These are phyloP conservation scores for Ammodytes dubius DNA, from an alignment of 2,113 vertebrate genomes.

Conservation along the genomic window DNA sequence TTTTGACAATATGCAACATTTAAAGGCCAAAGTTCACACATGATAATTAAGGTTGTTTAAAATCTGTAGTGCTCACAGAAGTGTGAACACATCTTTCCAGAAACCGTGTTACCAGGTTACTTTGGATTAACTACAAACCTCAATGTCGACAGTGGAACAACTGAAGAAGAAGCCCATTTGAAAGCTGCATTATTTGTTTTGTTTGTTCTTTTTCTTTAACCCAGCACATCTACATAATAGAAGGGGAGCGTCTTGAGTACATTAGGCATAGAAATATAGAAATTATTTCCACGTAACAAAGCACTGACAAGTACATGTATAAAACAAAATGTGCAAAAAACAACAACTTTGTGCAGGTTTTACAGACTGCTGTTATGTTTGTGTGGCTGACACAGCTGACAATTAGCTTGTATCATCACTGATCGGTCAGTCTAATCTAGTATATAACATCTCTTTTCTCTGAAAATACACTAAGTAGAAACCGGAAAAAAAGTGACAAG, in stretches of 20 bases:
- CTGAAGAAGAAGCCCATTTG: not conserved
- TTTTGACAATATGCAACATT: not conserved
- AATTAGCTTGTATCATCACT: not conserved
- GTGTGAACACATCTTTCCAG: not conserved
- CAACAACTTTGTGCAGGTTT: not conserved
- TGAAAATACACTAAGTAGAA: constrained; percentile 2
- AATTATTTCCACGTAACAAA: not conserved
- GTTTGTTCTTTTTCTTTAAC: not conserved
- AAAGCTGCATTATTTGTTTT: not conserved
- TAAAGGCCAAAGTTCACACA: not conserved
- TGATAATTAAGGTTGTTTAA: not conserved
- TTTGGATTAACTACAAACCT: not conserved
- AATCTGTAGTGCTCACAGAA: not conserved
- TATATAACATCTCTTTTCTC: not conserved
- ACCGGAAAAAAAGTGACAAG: constrained; percentile 20
- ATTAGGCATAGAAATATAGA: not conserved
- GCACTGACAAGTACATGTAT: not conserved
- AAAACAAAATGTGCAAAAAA: constrained; percentile 31
- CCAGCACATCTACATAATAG: not conserved
- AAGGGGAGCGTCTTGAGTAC: not conserved
- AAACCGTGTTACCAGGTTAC: not conserved
- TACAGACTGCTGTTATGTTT: not conserved
- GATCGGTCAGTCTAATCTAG: not conserved
- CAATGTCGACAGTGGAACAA: not conserved
- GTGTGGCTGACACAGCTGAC: not conserved